Percentiles rank a stretch among this genome's conserved stretches.
phyloP scores from a whole-genome alignment of 2,888 invertebrate genomes.

The Tiliacea aurago region DNA sequence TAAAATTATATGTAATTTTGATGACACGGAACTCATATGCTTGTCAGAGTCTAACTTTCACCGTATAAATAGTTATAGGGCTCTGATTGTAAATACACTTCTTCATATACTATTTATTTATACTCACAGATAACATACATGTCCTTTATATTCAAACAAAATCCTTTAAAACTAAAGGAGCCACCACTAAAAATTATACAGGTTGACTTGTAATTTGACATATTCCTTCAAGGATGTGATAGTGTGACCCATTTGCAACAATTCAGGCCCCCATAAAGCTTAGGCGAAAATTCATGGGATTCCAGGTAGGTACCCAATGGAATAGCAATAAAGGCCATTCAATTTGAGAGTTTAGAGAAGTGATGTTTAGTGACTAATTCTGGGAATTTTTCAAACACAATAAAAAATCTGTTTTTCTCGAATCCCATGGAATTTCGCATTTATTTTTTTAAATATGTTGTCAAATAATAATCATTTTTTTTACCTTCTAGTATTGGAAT shows the following conservation, averaged over 20 bases:
- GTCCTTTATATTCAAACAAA: not conserved
- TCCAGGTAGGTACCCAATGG: no score
- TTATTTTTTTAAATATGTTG: not conserved
- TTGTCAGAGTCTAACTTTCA: not conserved
- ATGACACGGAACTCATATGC: not conserved
- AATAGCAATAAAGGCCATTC: no score
- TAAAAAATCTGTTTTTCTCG: no score
- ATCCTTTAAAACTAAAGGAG: not conserved
- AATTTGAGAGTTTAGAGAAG: no score
- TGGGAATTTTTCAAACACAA: no score
- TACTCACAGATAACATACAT: not conserved
- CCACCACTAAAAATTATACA: not conserved
- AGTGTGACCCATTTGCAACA: no score
- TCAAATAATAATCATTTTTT: slow-evolving; percentile 11
- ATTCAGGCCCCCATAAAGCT: no score
- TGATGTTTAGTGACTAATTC: no score
- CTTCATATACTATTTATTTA: not conserved
- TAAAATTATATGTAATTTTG: not conserved
- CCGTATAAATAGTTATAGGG: not conserved
- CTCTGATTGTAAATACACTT: not conserved
- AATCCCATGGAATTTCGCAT: no score
- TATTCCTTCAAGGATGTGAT: no score
- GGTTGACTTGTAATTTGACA: no score
- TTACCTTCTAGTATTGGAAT: slow-evolving; percentile 39
- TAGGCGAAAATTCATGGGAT: no score